Evolutionary conservation across 2,888 invertebrate species (phyloP), one percentile per base, ranked within the genome.

Genomic region (Erebia ligea): DNA sequence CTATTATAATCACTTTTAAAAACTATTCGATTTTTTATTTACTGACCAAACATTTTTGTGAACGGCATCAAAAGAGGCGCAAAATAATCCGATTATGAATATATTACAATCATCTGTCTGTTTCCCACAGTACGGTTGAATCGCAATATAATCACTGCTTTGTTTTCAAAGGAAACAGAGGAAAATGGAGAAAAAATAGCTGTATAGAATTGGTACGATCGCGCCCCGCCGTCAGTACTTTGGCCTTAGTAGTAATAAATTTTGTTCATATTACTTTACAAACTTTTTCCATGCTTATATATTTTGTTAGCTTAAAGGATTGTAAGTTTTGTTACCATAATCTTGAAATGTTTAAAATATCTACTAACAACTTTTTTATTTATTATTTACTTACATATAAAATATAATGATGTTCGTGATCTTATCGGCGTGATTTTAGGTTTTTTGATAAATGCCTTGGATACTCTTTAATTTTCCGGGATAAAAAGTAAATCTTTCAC

Each of bases 21-120:
- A 61, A 48, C 21, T 62, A 48, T 62, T 21, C 8, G 10, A 48
- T 13, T 15, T 45, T 62, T 48, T 45, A 10, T 48, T 62, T 15
- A 19, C 34, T 19, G 57, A 19, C 42, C 45, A 72, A 66, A 40
- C 65, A 72, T 63, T 71, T 71, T 68, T 57, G 62, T 58, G 54
- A 68, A 62, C 40, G 42, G 58, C 67, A 63, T 50, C 48, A 63
- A 67, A 59, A 65, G 62, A 59, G 58, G 66, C 65, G 52, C 48
- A 45, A 70, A 68, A 68, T 69, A 73, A 73, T 73, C 75, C 67
- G 75, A 73, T 75, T 70, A 71, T 63, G 50, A 67, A 66, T 17
- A 34, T 34, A n/a, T n/a, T n/a, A n/a, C n/a, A 68, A 54, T 45
- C 73, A 75, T 67, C 71, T 69, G 75, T 48, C 54, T 54, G 66